Base-by-base conservation (phyloP, 1,140 invertebrate genomes). In the Brachystomella parvula region DNA sequence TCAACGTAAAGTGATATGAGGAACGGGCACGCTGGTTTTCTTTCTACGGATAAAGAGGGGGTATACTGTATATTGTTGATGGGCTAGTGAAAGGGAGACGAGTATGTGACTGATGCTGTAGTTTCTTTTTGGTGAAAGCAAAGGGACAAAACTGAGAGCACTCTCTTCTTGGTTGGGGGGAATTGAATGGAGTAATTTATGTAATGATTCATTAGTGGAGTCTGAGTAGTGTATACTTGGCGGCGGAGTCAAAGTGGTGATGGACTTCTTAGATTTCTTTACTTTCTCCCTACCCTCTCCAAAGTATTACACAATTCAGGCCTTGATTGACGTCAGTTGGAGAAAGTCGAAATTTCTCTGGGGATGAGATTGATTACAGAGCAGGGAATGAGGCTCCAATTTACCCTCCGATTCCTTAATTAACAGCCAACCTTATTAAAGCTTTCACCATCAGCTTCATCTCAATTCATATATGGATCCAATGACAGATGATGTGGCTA, bases 171-270 rank as follows among this genome's bases (percentile, higher is more conserved):
- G 9, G 39, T n/a, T n/a, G 39, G 39, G 39, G 39, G n/a, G 39
- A 44, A 15, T 15, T 15, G 49, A 53, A 53, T 19, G 30, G 24
- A 28, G 24, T 59, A 31, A 28, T 59, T 59, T 59, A 59, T 59
- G 30, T 59, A 59, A 29, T 59, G 57, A 53, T 53, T 53, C 49
- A 53, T 53, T 53, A 53, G 49, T 53, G 49, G 24, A 15, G 12
- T 53, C 35, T 39, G 6, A n/a, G n/a, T n/a, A n/a, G n/a, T n/a
- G n/a, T n/a, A n/a, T n/a, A n/a, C n/a, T n/a, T n/a, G n/a, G n/a
- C n/a, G n/a, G n/a, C n/a, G n/a, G n/a, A n/a, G n/a, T n/a, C n/a
- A n/a, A n/a, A n/a, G n/a, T n/a, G n/a, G n/a, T n/a, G n/a, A n/a
- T n/a, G n/a, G n/a, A n/a, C n/a, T n/a, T n/a, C n/a, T n/a, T n/a